Percentiles rank a stretch among this genome's conserved stretches.
These are phyloP conservation scores for Phalera bucephala DNA, from an alignment of 2,888 invertebrate genomes.

Conservation along the genomic window DNA sequence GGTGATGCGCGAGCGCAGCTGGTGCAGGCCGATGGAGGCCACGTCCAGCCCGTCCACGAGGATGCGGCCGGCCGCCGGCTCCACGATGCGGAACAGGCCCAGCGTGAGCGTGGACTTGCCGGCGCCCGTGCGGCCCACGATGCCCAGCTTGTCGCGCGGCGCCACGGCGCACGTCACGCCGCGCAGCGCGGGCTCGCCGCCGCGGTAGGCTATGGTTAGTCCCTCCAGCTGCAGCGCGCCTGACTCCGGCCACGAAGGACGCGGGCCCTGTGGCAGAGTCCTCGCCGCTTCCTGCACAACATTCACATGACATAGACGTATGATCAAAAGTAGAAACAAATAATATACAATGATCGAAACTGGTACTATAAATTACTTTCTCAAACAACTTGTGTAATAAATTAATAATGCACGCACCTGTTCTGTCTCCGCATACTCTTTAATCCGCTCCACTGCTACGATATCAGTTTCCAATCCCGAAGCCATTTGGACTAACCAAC, in stretches of 20 bases:
- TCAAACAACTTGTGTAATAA: no score
- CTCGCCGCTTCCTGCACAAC: slow-evolving; percentile 88
- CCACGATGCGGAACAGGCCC: slow-evolving; percentile 90
- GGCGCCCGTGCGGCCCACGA: slow-evolving; percentile 95
- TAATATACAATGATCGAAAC: no score
- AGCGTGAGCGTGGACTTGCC: slow-evolving; percentile 96
- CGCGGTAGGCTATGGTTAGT: slow-evolving; percentile 94
- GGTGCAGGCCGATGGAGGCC: slow-evolving; percentile 91
- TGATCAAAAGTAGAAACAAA: no score
- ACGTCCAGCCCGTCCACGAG: slow-evolving; percentile 93
- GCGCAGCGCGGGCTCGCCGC: slow-evolving; percentile 93
- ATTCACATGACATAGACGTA: background rate
- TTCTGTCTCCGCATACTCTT: slow-evolving; percentile 95
- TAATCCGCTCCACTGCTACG: slow-evolving; percentile 97
- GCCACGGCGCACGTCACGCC: slow-evolving; percentile 90
- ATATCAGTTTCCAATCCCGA: slow-evolving; percentile 98
- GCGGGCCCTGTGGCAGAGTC: slow-evolving; percentile 85
- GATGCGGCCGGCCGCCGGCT: slow-evolving; percentile 91
- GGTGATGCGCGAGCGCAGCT: slow-evolving; percentile 91
- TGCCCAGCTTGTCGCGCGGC: slow-evolving; percentile 94
- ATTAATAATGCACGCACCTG: no score
- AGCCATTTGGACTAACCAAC: slow-evolving; percentile 97
- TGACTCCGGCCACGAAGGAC: slow-evolving; percentile 90
- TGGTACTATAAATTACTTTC: no score
- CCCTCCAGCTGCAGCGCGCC: slow-evolving; percentile 92